These are phyloP conservation scores for Okapia johnstoni DNA, from an alignment of 2,113 vertebrate genomes.

Conservation along the genomic window DNA sequence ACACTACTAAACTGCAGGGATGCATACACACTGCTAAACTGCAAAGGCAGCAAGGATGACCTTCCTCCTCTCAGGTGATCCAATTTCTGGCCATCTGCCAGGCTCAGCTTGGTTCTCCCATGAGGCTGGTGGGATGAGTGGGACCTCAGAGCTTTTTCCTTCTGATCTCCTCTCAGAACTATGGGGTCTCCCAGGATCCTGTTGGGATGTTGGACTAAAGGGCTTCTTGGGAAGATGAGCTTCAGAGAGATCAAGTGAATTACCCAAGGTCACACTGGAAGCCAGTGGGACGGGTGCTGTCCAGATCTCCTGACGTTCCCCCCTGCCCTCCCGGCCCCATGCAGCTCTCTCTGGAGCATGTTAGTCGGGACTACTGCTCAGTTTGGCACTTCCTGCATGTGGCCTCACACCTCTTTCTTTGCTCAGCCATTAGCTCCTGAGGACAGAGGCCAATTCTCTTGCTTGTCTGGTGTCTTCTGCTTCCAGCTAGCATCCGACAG, in stretches of 20 bases:
- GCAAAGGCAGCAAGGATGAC: background rate
- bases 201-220: background rate
- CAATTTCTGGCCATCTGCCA: background rate
- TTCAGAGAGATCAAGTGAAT: background rate
- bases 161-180: background rate
- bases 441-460: background rate
- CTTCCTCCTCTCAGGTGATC: background rate
- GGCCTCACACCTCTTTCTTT: background rate
- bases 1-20: background rate
- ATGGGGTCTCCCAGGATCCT: background rate
- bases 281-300: background rate
- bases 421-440: background rate
- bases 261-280: background rate
- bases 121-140: background rate
- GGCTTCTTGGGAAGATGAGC: background rate
- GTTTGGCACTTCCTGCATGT: background rate
- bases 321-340: rapidly evolving
- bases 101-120: background rate
- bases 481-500: background rate
- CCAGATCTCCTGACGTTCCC: background rate
- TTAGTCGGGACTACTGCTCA: background rate
- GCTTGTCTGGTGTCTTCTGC: background rate
- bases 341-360: background rate
- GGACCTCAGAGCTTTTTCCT: background rate
- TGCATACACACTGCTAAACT: background rate